A percentile compares a stretch with the other conserved stretches of the same genome.
Evolutionary conservation across 2,797 vertebrate species (phyloP).

Genomic region (Sebastes nivosus): DNA sequence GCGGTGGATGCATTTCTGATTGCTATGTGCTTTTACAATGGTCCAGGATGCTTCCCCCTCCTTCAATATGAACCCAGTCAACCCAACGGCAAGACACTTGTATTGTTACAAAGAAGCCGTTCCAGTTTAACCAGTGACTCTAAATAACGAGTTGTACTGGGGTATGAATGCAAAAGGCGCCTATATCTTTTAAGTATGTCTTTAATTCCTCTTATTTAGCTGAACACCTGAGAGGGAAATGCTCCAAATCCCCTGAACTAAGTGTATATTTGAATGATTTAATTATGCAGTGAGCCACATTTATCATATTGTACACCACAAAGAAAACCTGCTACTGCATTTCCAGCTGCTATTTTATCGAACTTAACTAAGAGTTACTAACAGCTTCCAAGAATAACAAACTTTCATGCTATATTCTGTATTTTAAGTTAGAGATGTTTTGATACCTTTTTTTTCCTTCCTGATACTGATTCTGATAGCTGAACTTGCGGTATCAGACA

Average conservation of each 20-base stretch:
- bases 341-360: neutral
- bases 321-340: neutral
- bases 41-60: constrained; percentile 18
- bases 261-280: neutral
- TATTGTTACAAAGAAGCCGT: neutral
- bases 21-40: constrained; percentile 52
- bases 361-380: neutral
- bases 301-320: neutral
- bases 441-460: too few relatives aligned
- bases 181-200: neutral
- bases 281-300: neutral
- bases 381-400: neutral
- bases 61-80: constrained; percentile 47
- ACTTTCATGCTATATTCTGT: neutral
- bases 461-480: too few relatives aligned
- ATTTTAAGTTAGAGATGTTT: neutral
- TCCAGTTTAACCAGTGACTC: neutral
- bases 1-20: constrained; percentile 65
- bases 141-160: neutral
- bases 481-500: too few relatives aligned
- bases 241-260: neutral
- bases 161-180: neutral
- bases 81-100: constrained; percentile 20
- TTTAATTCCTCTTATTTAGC: neutral
- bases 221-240: neutral